Base-by-base conservation (phyloP, 2,797 vertebrate species). In the Macroramphosus scolopax region DNA sequence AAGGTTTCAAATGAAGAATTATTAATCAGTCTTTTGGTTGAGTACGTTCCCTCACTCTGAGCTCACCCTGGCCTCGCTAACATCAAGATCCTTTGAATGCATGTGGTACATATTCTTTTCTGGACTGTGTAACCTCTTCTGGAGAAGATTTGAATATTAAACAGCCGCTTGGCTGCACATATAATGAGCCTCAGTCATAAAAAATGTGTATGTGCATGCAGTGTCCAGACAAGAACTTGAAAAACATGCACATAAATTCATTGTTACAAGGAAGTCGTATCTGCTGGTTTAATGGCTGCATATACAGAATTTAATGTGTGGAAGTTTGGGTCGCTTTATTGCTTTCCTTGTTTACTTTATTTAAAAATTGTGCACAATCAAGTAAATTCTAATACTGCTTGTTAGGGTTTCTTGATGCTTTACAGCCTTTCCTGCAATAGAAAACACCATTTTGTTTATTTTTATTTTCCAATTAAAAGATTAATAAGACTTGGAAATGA, bases 101-200 rank as follows among this genome's bases (percentile, higher is more conserved):
- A 41, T 37, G 5, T 44, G 30, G 24, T 43, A 1, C 12, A 3
- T 30, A 26, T 29, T 30, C 37, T 42, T 9, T 13, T 34, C 25
- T 34, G 6, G 11, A 15, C 29, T 35, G 18, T 34, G 2, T 31
- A 41, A 42, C 17, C 17, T 46, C 9, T 26, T 33, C 26, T 54
- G 37, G 18, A 54, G 48, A 54, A 33, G 48, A 43, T 59, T 36
- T 52, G 17, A 63, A 63, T 65, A 50, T 54, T 43, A 20, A 53
- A 61, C 26, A 18, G 33, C 37, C 6, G 45, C 30, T 37, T 54
- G 29, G 29, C 29, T 39, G 14, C 8, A 39, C 18, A 37, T 32
- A 2, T 24, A 31, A 35, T 48, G 3, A 6, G 6, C 5, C 7
- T 46, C 13, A 18, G 15, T 33, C 41, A 26, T 12, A 44, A 30